Evolutionary conservation across 2,113 vertebrate genomes (phyloP), one percentile per base, ranked within the genome.

Genomic region (Agapornis roseicollis): DNA sequence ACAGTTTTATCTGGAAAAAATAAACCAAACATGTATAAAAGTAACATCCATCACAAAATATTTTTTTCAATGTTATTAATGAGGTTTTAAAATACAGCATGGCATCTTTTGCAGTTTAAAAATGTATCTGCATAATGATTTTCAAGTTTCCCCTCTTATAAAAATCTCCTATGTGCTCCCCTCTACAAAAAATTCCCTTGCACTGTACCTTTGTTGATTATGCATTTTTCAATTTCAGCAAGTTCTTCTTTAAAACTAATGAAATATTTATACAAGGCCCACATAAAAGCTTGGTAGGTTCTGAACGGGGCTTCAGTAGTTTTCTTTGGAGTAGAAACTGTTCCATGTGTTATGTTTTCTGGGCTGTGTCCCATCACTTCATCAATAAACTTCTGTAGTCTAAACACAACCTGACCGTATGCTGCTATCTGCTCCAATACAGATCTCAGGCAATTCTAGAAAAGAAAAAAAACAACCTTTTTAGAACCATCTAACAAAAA

Each of bases 201-300:
- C 65, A 65, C 44, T n/a, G 49, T 98, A 98, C 98, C 99, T 96
- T 99, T 99, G 77, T 97, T 98, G 88, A 99, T 99, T 88, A 99
- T 98, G 58, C 98, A 98, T 81, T 97, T 99, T 95, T 99, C 99
- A 68, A 99, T 99, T 49, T 98, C 97, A 15, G 98, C 97, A 63
- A 99, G 98, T 80, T 99, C 99, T 90, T 99, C 97, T 93, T 99
- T 99, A 97, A 99, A 99, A 95, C 98, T 98, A 85, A 98, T 98
- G 46, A 99, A 99, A 83, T 99, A 99, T 89, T 99, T 99, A 97
- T 99, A 99, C 47, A 99, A 98, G 2, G 99, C 99, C 99, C 99
- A 99, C 97, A 99, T 99, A 86, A 99, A 99, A 72, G 99, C 99
- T 97, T 99, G 99, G 94, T 99, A 99, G 9, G 99, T 99, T 95